Conservation (phyloP, 2,113 vertebrate species). For the Sclerurus mexicanus region DNA sequence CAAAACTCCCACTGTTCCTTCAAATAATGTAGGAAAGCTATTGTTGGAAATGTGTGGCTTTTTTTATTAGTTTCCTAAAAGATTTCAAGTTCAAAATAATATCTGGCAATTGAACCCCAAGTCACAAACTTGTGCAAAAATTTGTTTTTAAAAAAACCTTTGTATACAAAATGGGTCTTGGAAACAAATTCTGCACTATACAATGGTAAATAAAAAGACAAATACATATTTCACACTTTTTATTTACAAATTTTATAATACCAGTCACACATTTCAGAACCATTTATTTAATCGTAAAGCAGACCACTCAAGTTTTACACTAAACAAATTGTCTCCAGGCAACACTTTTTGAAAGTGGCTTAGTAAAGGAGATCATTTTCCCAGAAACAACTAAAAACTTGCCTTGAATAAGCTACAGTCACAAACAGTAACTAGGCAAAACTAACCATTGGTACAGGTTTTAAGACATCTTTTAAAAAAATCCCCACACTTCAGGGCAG, state of each 20-base stretch:
- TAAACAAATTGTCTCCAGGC: slow-evolving; percentile 80
- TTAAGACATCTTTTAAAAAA: slow-evolving; percentile 61
- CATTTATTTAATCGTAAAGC: slow-evolving; percentile 79
- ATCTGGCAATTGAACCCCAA: slow-evolving; percentile 64
- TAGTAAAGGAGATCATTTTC: slow-evolving; percentile 78
- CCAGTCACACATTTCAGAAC: slow-evolving; percentile 96
- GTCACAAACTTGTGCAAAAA: slow-evolving; percentile 73
- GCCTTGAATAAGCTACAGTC: slow-evolving; percentile 68
- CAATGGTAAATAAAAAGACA: slow-evolving; percentile 99
- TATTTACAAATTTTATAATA: slow-evolving; percentile 95
- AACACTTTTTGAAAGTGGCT: slow-evolving; percentile 79
- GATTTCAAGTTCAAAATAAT: slow-evolving; percentile 53
- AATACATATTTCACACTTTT: slow-evolving; percentile 99
- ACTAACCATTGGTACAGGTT: slow-evolving; percentile 74
- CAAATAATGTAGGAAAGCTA: slow-evolving; percentile 68
- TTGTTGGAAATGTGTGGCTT: slow-evolving; percentile 75
- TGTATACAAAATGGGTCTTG: slow-evolving; percentile 70
- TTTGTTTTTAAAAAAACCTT: slow-evolving; percentile 50
- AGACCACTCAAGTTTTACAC: slow-evolving; percentile 85
- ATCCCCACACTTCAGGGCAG: slow-evolving; percentile 65
- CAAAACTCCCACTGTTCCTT: slow-evolving; percentile 57
- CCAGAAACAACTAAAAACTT: slow-evolving; percentile 74
- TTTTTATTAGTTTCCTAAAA: slow-evolving; percentile 71
- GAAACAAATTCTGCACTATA: slow-evolving; percentile 83
- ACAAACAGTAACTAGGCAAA: slow-evolving; percentile 74